These are phyloP conservation scores for Alligator sinensis DNA, from an alignment of 2,113 vertebrate genomes.

Conservation along the genomic window DNA sequence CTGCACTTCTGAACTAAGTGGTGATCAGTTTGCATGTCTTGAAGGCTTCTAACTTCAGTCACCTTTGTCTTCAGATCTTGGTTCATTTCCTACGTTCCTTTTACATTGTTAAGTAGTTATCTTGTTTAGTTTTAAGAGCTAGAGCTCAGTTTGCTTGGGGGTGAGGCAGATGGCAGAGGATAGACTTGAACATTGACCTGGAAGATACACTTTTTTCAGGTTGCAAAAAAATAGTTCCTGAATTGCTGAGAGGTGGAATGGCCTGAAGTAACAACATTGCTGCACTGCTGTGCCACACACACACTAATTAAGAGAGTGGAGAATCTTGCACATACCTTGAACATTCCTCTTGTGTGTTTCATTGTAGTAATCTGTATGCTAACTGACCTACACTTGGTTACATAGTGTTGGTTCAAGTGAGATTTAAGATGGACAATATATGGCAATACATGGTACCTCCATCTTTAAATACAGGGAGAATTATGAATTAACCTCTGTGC, in stretches of 20 bases:
- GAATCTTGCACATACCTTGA: not conserved
- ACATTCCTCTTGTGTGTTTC: not conserved
- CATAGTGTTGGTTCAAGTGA: not conserved
- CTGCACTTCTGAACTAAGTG: not conserved
- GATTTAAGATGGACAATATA: not conserved
- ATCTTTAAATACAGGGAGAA: not conserved
- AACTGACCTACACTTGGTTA: not conserved
- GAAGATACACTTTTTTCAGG: not conserved
- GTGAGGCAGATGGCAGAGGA: too few species aligned
- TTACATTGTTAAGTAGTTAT: not conserved
- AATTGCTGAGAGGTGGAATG: not conserved
- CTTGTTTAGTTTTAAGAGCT: not conserved
- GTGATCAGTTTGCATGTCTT: not conserved
- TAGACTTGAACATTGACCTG: too few species aligned
- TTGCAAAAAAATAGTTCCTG: not conserved
- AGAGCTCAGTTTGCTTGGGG: not conserved
- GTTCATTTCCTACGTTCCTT: not conserved
- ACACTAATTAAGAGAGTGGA: not conserved
- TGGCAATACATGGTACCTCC: not conserved
- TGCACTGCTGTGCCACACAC: not conserved
- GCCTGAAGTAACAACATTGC: accelerated
- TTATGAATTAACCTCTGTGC: not conserved
- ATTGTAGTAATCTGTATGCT: not conserved
- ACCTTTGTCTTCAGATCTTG: not conserved
- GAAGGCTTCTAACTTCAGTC: not conserved